Percentiles rank a stretch among this genome's conserved stretches.
Conservation (phyloP, 2,888 invertebrate genomes). For the Eupeodes luniger region DNA sequence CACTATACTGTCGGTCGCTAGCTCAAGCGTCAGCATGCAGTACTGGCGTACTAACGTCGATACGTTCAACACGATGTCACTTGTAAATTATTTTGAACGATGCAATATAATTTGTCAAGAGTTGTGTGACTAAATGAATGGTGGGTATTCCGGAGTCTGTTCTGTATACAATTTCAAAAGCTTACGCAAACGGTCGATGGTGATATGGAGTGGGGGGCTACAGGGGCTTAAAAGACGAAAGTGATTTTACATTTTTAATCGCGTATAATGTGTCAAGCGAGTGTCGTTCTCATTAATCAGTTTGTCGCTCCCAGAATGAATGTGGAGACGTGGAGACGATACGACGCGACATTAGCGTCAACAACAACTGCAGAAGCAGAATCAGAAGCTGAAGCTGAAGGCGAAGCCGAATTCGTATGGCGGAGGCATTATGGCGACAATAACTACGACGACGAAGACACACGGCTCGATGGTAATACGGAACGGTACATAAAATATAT, state of each 20-base stretch:
- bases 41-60: background rate
- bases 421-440: constrained; percentile 6
- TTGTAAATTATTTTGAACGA: constrained; percentile 66
- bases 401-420: too few species aligned
- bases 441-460: background rate
- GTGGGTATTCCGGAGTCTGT: constrained; percentile 14
- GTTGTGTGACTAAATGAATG: constrained; percentile 60
- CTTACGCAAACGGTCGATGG: background rate
- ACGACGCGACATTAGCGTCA: constrained; percentile 39
- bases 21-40: background rate
- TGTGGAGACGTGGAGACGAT: constrained; percentile 46
- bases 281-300: constrained; percentile 70
- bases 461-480: background rate
- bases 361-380: background rate
- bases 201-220: background rate
- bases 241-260: constrained; percentile 72
- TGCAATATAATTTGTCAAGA: constrained; percentile 71
- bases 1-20: background rate
- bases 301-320: constrained; percentile 52
- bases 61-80: constrained; percentile 53
- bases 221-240: constrained; percentile 22
- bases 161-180: background rate
- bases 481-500: background rate
- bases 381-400: too few species aligned
- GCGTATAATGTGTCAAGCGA: constrained; percentile 67